Evolutionary conservation across 2,797 vertebrate species (phyloP), one percentile per base, ranked within the genome.

Genomic region (Poeciliopsis presidionis): DNA sequence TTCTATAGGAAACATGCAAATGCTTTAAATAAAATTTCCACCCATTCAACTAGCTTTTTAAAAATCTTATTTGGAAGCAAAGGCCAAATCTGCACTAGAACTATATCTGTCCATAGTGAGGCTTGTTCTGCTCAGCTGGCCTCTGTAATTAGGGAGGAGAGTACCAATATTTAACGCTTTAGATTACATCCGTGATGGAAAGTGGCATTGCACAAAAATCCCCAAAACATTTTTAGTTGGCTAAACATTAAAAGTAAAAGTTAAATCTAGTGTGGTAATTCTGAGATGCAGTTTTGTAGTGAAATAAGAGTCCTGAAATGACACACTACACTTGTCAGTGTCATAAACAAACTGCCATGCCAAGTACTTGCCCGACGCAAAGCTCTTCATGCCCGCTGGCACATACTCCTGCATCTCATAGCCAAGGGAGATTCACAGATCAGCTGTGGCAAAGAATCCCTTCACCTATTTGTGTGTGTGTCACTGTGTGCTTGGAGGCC

Each of bases 281-380:
- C 45, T 43, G 65, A 85, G 75, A 74, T 82, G 41, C 46, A 65
- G 46, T n/a, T 85, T 86, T 78, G 77, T 79, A 81, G 78, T 74
- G 25, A 86, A 84, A 71, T 55, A 75, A 78, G 47, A 30, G 28
- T 57, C 74, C 69, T 85, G 78, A 86, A 69, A 78, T 18, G 70
- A 73, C 63, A 65, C 59, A 72, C 63, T 49, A 72, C 53, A 77
- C 75, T 87, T 80, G 87, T 78, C 81, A 12, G 83, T 91, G 85
- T 91, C 90, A 90, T 88, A 90, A 91, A 94, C 90, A 91, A 81
- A 78, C 53, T 69, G 57, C 45, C 9, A 83, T 85, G 88, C 90
- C 92, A 91, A 86, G 76, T 79, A 86, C 92, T 90, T 80, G 87
- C 74, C 86, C 87, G 77, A 80, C 78, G 85, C 81, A 82, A 28